These are phyloP conservation scores for Planococcus citri DNA, from an alignment of 1,140 invertebrate species.

Conservation along the genomic window DNA sequence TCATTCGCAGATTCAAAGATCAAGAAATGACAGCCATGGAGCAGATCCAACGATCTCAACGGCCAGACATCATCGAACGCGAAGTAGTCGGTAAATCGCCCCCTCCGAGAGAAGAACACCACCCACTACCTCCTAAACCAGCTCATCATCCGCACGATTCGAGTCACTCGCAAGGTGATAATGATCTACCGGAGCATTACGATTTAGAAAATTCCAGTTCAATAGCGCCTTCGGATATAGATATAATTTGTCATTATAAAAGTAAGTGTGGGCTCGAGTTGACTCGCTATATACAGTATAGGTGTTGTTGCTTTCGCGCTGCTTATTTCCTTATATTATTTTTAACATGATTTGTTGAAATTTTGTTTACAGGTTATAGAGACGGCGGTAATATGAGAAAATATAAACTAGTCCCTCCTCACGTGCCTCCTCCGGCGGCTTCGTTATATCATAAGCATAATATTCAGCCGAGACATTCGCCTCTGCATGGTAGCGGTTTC, in stretches of 20 bases:
- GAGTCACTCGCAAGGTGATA: conserved; percentile 50
- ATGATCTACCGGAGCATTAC: conserved; percentile 87
- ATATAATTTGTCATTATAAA: conserved; percentile 94
- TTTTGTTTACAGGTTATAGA: conserved; percentile 44
- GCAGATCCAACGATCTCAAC: conserved; percentile 49
- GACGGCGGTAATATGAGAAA: conserved; percentile 58
- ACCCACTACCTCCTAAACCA: conserved; percentile 41
- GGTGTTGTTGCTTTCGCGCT: too few species aligned
- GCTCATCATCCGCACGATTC: conserved; percentile 53
- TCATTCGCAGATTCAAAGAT: conserved; percentile 52
- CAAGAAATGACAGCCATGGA: conserved; percentile 45
- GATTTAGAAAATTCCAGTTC: conserved; percentile 94
- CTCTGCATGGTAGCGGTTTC: conserved; percentile 47
- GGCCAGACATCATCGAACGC: conserved; percentile 85
- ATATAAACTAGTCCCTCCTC: conserved; percentile 63
- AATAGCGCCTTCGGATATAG: conserved; percentile 92
- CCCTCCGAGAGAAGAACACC: conserved; percentile 58
- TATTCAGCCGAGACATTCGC: conserved; percentile 50
- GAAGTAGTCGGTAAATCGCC: conserved; percentile 72
- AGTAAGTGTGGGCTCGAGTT: conserved; percentile 36
- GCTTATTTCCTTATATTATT: too few species aligned
- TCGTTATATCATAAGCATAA: conserved; percentile 60
- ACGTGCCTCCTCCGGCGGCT: conserved; percentile 46
- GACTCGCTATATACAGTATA: too few species aligned
- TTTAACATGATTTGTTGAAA: too few species aligned